These are phyloP conservation scores for Helicoverpa assulta DNA, from an alignment of 2,888 invertebrate genomes.

Conservation along the genomic window DNA sequence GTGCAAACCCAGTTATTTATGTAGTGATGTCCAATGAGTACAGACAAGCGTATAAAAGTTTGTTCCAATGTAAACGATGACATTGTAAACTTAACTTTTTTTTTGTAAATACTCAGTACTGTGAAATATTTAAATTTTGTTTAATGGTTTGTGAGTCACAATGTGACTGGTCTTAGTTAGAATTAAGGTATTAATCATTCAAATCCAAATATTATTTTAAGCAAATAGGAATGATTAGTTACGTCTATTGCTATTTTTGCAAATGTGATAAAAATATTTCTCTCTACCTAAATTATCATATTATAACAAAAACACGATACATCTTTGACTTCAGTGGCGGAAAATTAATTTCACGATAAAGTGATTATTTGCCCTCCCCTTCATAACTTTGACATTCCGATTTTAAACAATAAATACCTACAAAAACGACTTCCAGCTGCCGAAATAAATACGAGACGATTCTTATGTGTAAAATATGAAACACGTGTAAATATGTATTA, in stretches of 20 bases:
- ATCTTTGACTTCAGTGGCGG: not conserved
- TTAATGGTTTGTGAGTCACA: constrained; percentile 6
- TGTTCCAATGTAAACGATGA: constrained; percentile 90
- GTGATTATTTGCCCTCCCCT: constrained; percentile 1
- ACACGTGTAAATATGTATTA: constrained; percentile 38
- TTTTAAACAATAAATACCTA: constrained; percentile 3
- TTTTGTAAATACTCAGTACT: constrained; percentile 41
- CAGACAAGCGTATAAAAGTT: constrained; percentile 95
- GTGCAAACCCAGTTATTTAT: constrained; percentile 97
- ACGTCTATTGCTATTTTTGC: not conserved
- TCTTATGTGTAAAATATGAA: constrained; percentile 7
- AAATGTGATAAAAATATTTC: constrained; percentile 15
- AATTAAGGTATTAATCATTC: constrained; percentile 5
- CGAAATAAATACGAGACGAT: constrained; percentile 40
- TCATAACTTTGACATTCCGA: constrained; percentile 55
- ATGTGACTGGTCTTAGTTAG: constrained; percentile 24
- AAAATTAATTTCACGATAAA: not conserved
- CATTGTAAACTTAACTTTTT: constrained; percentile 9
- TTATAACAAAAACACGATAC: not conserved
- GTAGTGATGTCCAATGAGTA: constrained; percentile 98
- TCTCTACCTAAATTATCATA: constrained; percentile 24
- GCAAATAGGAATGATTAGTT: not conserved
- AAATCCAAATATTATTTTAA: constrained; percentile 15
- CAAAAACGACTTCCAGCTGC: constrained; percentile 24
- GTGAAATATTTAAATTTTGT: constrained; percentile 16